Evolutionary conservation across 2,113 vertebrate species (phyloP).

Genomic region (Alethe diademata): DNA sequence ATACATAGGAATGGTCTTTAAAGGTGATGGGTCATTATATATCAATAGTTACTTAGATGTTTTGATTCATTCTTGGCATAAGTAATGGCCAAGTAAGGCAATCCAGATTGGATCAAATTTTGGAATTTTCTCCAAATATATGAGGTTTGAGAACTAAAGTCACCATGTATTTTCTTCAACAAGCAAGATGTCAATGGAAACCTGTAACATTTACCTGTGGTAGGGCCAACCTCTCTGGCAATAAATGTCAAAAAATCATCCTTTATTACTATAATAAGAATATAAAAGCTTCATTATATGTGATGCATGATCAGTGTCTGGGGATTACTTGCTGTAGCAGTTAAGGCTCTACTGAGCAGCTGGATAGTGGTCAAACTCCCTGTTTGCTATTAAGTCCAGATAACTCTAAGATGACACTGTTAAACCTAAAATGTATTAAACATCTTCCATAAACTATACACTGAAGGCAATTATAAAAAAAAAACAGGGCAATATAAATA

Average conservation of each 20-base stretch:
- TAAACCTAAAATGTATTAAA: neutral
- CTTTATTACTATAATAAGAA: neutral
- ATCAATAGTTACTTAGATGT: neutral
- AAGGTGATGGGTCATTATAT: neutral
- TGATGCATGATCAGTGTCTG: neutral
- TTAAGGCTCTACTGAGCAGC: neutral
- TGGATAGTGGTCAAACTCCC: neutral
- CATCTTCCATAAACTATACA: neutral
- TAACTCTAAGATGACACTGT: neutral
- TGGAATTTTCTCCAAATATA: neutral
- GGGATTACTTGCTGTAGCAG: neutral
- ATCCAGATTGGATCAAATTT: neutral
- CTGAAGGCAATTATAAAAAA: neutral
- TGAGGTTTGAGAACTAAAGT: neutral
- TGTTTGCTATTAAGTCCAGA: neutral
- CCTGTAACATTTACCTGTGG: neutral
- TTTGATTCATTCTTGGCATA: neutral
- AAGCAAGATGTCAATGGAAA: neutral
- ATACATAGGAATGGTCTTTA: neutral
- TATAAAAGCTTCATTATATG: neutral
- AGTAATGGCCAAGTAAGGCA: neutral
- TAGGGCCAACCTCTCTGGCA: neutral
- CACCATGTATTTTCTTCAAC: neutral
- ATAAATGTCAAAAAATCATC: neutral
- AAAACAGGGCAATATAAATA: neutral